phyloP scores from a whole-genome alignment of 35 echinoderm and acorn worm species.

The Heliocidaris erythrogramma region DNA sequence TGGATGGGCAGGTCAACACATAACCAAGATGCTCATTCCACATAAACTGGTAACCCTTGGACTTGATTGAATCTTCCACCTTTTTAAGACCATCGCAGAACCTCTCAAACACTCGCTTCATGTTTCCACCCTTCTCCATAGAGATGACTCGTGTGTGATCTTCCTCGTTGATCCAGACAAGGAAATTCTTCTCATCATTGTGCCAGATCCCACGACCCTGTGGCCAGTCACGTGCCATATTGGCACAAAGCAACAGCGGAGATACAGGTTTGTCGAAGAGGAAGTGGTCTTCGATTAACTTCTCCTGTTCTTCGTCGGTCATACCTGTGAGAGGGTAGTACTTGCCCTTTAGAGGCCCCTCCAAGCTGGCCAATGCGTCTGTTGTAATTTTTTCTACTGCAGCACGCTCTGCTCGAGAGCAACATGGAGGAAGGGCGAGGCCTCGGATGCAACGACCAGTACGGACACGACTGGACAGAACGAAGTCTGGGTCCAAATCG shows the following conservation, averaged over 20 bases:
- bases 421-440: slow-evolving; percentile 72
- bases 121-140: slow-evolving; percentile 99
- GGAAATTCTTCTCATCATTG: slow-evolving; percentile 96
- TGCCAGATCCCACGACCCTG: slow-evolving; percentile 96
- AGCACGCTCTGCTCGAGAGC: slow-evolving; percentile 71
- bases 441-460: slow-evolving; percentile 93
- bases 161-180: slow-evolving; percentile 98
- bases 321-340: slow-evolving; percentile 96
- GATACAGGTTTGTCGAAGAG: slow-evolving; percentile 98
- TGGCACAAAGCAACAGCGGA: slow-evolving; percentile 81
- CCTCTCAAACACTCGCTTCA: slow-evolving; percentile 80
- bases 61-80: slow-evolving; percentile 76
- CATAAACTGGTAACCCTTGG: slow-evolving; percentile 88
- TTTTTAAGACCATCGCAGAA: slow-evolving; percentile 92
- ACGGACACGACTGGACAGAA: slow-evolving; percentile 92
- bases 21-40: slow-evolving; percentile 99
- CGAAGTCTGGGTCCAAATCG: slow-evolving; percentile 87
- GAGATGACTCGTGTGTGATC: slow-evolving; percentile 98
- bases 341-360: slow-evolving; percentile 73
- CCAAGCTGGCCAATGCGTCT: slow-evolving; percentile 72
- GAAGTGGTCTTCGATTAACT: slow-evolving; percentile 95
- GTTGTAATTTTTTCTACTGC: slow-evolving; percentile 69
- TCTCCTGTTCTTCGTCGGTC: slow-evolving; percentile 83
- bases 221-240: slow-evolving; percentile 99
- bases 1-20: slow-evolving; percentile 93